Percentiles rank a stretch among this genome's conserved stretches.
Conservation (phyloP, 2,797 vertebrate genomes). For the Microctenopoma stevenorrisi region DNA sequence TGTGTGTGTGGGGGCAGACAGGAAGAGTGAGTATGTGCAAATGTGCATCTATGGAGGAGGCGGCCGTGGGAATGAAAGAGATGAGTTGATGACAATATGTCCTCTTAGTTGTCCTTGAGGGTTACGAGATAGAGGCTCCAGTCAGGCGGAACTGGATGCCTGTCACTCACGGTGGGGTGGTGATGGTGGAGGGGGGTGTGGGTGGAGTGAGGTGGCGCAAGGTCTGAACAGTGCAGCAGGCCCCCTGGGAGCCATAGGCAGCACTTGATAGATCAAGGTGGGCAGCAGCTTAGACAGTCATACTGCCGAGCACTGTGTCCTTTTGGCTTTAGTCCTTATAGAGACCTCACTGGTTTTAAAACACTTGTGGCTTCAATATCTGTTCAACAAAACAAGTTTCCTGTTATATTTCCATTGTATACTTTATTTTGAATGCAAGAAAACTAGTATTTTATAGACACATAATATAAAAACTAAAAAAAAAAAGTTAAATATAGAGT, state of each 20-base stretch:
- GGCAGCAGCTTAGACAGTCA: conserved; percentile 63
- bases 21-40: conserved; percentile 25
- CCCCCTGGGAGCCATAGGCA: conserved; percentile 67
- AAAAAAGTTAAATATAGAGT: too few species aligned
- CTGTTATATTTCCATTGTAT: too few species aligned
- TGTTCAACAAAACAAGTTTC: not conserved
- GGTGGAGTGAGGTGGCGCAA: conserved; percentile 32
- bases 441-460: too few species aligned
- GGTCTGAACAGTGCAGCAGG: conserved; percentile 43
- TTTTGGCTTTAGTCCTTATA: conserved; percentile 58
- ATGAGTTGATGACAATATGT: conserved; percentile 82
- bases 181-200: conserved; percentile 31
- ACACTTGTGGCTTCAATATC: conserved; percentile 27
- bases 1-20: conserved; percentile 16
- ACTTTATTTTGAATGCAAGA: too few species aligned
- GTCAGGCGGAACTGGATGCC: conserved; percentile 80
- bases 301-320: conserved; percentile 55
- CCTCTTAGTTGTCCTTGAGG: conserved; percentile 80
- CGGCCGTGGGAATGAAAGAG: conserved; percentile 58
- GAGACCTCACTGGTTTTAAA: conserved; percentile 47
- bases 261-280: conserved; percentile 71
- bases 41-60: conserved; percentile 56
- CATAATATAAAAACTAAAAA: too few species aligned
- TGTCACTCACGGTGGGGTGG: conserved; percentile 79
- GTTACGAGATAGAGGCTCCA: conserved; percentile 72